Evolutionary conservation across 2,888 invertebrate genomes (phyloP).

Genomic region (Salticus scenicus): DNA sequence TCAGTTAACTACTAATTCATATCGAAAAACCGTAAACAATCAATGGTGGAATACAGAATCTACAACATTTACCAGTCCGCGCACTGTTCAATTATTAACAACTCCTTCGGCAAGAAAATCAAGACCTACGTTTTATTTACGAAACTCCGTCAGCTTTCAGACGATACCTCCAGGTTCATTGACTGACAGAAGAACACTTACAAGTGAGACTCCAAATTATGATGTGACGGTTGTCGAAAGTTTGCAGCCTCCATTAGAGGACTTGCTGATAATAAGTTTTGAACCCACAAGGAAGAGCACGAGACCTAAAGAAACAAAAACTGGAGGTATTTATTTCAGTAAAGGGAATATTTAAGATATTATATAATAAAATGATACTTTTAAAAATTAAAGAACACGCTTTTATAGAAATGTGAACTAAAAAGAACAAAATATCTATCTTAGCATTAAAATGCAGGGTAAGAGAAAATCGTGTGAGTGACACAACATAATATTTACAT

Average conservation of each 20-base stretch:
- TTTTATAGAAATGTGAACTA: too few relatives aligned
- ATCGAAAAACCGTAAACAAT: not conserved
- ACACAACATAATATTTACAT: too few relatives aligned
- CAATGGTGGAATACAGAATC: not conserved
- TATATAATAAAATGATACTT: too few relatives aligned
- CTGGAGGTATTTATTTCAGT: not conserved
- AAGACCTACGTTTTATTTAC: conserved; percentile 28
- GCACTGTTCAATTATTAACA: not conserved
- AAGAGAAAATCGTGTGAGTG: too few relatives aligned
- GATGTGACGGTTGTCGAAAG: not conserved
- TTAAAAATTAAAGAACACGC: too few relatives aligned
- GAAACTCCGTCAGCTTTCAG: conserved; percentile 50
- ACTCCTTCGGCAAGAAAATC: not conserved
- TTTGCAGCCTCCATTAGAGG: not conserved
- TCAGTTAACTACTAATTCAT: not conserved
- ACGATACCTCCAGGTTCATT: conserved; percentile 30
- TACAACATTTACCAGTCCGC: not conserved
- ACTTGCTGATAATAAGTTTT: conserved; percentile 16
- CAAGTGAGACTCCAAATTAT: not conserved
- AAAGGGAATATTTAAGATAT: too few relatives aligned
- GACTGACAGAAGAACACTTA: conserved; percentile 31
- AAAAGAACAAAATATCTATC: too few relatives aligned
- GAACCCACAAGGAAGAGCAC: conserved; percentile 41
- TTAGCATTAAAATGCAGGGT: too few relatives aligned
- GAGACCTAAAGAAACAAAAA: not conserved